Evolutionary conservation across 2,888 invertebrate genomes (phyloP), one percentile per base, ranked within the genome.

Genomic region (Helobdella robusta): DNA sequence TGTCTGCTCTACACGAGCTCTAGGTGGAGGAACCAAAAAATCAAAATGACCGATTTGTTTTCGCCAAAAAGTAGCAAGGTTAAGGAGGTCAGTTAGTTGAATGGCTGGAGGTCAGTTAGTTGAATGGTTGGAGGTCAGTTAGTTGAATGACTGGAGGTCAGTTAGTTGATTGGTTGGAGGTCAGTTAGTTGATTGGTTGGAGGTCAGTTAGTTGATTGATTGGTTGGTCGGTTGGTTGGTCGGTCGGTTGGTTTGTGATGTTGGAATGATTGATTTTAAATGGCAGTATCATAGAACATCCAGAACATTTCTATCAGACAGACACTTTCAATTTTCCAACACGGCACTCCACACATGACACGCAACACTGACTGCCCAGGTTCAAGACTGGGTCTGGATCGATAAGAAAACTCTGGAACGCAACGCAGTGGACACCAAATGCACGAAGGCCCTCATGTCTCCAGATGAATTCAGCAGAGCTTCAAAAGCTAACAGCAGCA

Each of bases 1-100:
- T 94, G 93, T 80, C 89, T 93, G 70, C 91, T 95, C n/a, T 94
- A 93, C 80, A 89, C 89, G 28, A 44, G 34, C 59, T 11, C 11
- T 23, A 56, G 5, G n/a, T 18, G 8, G 25, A 64, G 28, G 54
- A 30, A 4, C 35, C 8, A 23, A 30, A 63, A 34, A 36, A 6
- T 25, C 6, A 56, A 20, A 32, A 56, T 40, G 64, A n/a, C 40
- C 4, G 30, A 62, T n/a, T 50, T 62, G n/a, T 62, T 62, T 25
- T 36, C 48, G 4, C 44, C 48, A 5, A 62, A 62, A 25, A 62
- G 46, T 62, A 30, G 32, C 18, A 25, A 48, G n/a, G 50, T 50
- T 11, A 62, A 28, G 34, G 50, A 62, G 50, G 62, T 50, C 3
- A n/a, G 11, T 40, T 40, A n/a, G n/a, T n/a, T n/a, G n/a, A n/a